Conservation (phyloP, 1,140 invertebrate species). For the Sycobia sp. region DNA sequence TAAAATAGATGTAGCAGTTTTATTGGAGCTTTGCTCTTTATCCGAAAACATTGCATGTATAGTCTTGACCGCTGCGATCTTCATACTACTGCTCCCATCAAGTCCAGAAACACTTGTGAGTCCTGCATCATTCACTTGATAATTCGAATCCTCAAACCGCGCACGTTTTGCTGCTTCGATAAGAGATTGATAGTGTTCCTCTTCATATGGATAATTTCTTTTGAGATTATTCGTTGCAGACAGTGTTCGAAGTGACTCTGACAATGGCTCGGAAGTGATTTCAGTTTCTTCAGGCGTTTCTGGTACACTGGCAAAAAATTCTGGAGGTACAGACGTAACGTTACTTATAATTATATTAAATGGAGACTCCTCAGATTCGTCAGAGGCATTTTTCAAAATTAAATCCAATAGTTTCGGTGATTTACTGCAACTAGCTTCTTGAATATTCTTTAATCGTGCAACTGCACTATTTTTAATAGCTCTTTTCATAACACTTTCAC, state of each 20-base stretch:
- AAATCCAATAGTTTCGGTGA: neutral
- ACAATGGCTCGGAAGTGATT: neutral
- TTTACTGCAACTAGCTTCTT: neutral
- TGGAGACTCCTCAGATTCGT: constrained; percentile 12
- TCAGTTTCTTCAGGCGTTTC: constrained; percentile 10
- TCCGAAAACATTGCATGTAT: neutral
- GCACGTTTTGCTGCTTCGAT: constrained; percentile 7
- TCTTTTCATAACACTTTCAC: constrained; percentile 16
- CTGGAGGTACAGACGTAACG: constrained; percentile 43
- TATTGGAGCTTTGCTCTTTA: constrained; percentile 5
- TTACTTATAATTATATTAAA: constrained; percentile 48
- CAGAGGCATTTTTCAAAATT: neutral
- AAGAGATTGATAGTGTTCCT: neutral
- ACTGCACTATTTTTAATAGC: constrained; percentile 9
- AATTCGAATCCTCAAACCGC: constrained; percentile 16
- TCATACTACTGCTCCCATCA: neutral
- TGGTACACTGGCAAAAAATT: constrained; percentile 23
- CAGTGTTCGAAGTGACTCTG: neutral
- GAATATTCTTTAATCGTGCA: neutral
- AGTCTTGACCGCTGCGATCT: constrained; percentile 6
- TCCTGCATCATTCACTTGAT: constrained; percentile 2
- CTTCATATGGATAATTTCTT: constrained; percentile 20
- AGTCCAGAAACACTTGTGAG: neutral
- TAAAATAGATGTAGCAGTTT: constrained; percentile 1
- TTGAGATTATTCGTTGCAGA: neutral